Conservation (phyloP, 1,140 invertebrate species). For the Drosophila simulans region DNA sequence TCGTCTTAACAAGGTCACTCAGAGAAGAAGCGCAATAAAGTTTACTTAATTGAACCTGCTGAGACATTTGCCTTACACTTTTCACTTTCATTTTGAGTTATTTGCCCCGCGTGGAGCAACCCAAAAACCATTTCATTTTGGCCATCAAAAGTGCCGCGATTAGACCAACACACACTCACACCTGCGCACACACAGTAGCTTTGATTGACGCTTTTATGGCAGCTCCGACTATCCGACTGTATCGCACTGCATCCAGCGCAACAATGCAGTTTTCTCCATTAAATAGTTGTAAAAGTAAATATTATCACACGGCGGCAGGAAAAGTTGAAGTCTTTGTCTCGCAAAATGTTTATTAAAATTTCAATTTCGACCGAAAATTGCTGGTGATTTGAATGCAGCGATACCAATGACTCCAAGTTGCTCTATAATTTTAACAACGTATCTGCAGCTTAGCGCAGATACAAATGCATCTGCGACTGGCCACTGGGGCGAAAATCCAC, state of each 20-base stretch:
- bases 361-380: slow-evolving; percentile 34
- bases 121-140: slow-evolving; percentile 32
- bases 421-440: slow-evolving; percentile 17
- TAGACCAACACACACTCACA: slow-evolving; percentile 26
- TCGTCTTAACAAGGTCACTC: slow-evolving; percentile 2
- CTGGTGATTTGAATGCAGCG: slow-evolving; percentile 37
- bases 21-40: not conserved
- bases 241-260: slow-evolving; percentile 7
- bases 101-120: slow-evolving; percentile 5
- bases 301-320: slow-evolving; percentile 40
- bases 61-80: slow-evolving; percentile 43
- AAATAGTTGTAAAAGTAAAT: slow-evolving; percentile 55
- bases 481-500: slow-evolving; percentile 12
- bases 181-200: slow-evolving; percentile 44
- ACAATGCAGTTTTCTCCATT: slow-evolving; percentile 49
- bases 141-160: slow-evolving; percentile 57
- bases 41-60: slow-evolving; percentile 8
- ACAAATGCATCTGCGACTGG: slow-evolving; percentile 8
- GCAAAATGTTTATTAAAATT: slow-evolving; percentile 31
- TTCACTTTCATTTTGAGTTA: slow-evolving; percentile 58
- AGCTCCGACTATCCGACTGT: slow-evolving; percentile 14
- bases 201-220: slow-evolving; percentile 47
- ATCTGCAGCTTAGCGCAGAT: not conserved
- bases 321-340: slow-evolving; percentile 27
- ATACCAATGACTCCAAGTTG: slow-evolving; percentile 26